phyloP scores from a whole-genome alignment of 53 echinoderm and acorn worm species.

The Actinopyga echinites region DNA sequence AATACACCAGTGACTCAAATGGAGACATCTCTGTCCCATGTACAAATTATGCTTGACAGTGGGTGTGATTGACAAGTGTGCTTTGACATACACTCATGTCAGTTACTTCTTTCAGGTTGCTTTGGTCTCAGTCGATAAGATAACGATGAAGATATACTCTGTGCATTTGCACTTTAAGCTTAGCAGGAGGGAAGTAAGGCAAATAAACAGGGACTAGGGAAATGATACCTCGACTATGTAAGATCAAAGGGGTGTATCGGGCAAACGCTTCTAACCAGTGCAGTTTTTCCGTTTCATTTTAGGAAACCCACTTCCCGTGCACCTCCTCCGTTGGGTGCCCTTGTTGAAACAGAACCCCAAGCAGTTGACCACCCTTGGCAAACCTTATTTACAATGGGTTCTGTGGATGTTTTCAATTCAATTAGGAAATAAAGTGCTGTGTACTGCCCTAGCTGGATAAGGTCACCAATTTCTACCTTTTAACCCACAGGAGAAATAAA shows the following conservation, averaged over 20 bases:
- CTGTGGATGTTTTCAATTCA: conserved; percentile 32
- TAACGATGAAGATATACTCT: conserved; percentile 1
- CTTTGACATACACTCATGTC: not conserved
- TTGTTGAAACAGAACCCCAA: conserved; percentile 3
- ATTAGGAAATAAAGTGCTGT: conserved; percentile 28
- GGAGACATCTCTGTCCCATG: not conserved
- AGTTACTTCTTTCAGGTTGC: conserved; percentile 1
- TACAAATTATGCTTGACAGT: conserved; percentile 6
- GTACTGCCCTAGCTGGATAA: not conserved
- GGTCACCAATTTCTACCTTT: too few species aligned
- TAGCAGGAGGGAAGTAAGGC: conserved; percentile 31
- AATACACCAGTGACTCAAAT: too few species aligned
- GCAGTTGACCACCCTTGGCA: conserved; percentile 40
- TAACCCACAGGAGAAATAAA: too few species aligned
- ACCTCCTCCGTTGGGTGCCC: not conserved
- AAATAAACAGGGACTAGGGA: conserved; percentile 31
- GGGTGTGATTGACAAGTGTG: conserved; percentile 28
- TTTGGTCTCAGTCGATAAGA: not conserved
- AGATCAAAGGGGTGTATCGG: conserved; percentile 21
- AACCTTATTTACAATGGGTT: conserved; percentile 2
- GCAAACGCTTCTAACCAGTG: conserved; percentile 14
- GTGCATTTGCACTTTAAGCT: conserved; percentile 23
- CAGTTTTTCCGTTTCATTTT: conserved; percentile 1
- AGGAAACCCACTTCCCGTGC: not conserved
- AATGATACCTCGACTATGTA: not conserved